Percentiles rank a stretch among this genome's conserved stretches.
Conservation (phyloP, 2,888 invertebrate genomes). For the Lissocephala sabroskyi region DNA sequence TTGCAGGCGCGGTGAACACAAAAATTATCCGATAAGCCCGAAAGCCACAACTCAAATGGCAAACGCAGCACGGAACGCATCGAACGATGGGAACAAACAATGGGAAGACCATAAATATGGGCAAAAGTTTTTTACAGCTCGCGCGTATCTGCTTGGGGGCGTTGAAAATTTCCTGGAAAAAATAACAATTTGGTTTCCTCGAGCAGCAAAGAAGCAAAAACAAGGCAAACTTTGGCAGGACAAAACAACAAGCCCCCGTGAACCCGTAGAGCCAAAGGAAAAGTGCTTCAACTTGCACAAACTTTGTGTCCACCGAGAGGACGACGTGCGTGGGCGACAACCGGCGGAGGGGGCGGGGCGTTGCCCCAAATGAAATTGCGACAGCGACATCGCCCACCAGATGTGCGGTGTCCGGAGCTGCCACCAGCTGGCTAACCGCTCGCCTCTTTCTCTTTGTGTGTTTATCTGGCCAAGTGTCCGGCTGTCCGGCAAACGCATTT, state of each 20-base stretch:
- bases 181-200: conserved; percentile 53
- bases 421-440: too few relatives aligned
- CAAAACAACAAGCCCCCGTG: too few relatives aligned
- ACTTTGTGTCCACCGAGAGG: too few relatives aligned
- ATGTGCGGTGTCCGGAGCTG: conserved; percentile 23
- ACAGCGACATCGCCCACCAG: conserved; percentile 21
- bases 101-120: conserved; percentile 42
- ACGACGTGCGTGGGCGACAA: background rate
- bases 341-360: conserved; percentile 3
- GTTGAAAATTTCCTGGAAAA: conserved; percentile 34
- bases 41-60: too few relatives aligned
- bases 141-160: conserved; percentile 42
- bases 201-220: background rate
- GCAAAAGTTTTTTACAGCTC: conserved; percentile 37
- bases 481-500: conserved; percentile 41
- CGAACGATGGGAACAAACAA: too few relatives aligned
- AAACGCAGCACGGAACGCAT: too few relatives aligned
- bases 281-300: too few relatives aligned
- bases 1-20: conserved; percentile 22
- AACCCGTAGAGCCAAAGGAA: too few relatives aligned
- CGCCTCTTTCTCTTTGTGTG: too few relatives aligned
- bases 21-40: conserved; percentile 37
- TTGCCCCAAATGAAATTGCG: conserved; percentile 4
- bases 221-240: too few relatives aligned
- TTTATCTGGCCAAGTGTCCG: too few relatives aligned